These are phyloP conservation scores for Melinaea marsaeus DNA, from an alignment of 2,888 invertebrate species.

Conservation along the genomic window DNA sequence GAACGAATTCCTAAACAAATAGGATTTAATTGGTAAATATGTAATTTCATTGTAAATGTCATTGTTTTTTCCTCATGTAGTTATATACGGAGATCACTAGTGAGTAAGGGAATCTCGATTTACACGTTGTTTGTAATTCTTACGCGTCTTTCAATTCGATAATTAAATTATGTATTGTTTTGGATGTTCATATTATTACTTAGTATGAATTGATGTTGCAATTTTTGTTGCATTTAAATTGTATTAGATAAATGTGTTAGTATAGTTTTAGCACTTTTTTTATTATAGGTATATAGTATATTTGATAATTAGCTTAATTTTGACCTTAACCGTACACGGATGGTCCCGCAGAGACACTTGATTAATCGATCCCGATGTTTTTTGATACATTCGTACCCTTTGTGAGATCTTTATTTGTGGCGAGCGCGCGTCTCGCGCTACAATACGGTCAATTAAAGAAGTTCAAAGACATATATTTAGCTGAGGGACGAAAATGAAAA, in stretches of 20 bases:
- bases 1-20: no score
- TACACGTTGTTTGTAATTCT: conserved; percentile 34
- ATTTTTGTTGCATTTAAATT: conserved; percentile 22
- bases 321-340: background rate
- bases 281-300: conserved; percentile 22
- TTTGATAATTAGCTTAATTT: conserved; percentile 15
- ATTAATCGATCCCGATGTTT: background rate
- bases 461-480: conserved; percentile 37
- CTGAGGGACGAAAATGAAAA: conserved; percentile 28
- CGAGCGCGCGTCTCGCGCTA: conserved; percentile 15
- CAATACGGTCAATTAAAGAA: conserved; percentile 35
- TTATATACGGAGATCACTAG: conserved; percentile 49
- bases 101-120: conserved; percentile 53
- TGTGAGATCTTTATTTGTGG: conserved; percentile 11
- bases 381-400: conserved; percentile 17
- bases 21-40: background rate
- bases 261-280: conserved; percentile 23
- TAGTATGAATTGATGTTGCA: background rate
- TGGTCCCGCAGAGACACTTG: background rate
- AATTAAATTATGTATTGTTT: background rate
- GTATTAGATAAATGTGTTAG: conserved; percentile 23
- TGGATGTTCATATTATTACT: background rate
- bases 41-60: background rate
- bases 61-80: conserved; percentile 62
- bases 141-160: background rate